These are phyloP conservation scores for Cladopsammia gracilis DNA, from an alignment of 64 coral and sea anemone species.

Conservation along the genomic window DNA sequence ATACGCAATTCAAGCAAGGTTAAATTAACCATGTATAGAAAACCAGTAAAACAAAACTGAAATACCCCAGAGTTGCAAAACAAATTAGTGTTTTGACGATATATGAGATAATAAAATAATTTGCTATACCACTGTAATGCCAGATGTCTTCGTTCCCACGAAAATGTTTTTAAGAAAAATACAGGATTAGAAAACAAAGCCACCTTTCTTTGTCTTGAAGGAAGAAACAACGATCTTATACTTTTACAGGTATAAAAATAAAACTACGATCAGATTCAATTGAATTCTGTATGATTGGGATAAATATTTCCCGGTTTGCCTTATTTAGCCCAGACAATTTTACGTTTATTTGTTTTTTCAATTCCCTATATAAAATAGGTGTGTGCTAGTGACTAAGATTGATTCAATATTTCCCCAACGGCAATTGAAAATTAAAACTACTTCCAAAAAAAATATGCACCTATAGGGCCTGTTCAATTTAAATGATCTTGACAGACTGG, in stretches of 20 bases:
- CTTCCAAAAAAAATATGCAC: too few relatives aligned
- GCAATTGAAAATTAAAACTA: too few relatives aligned
- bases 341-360: not conserved
- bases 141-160: slow-evolving; percentile 24
- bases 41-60: not conserved
- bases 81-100: slow-evolving; percentile 3
- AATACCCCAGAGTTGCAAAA: not conserved
- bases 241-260: too few relatives aligned
- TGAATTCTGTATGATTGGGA: too few relatives aligned
- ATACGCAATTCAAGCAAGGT: not conserved
- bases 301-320: too few relatives aligned
- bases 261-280: too few relatives aligned
- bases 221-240: too few relatives aligned
- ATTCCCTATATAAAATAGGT: not conserved
- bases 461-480: too few relatives aligned
- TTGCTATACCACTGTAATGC: not conserved
- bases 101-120: not conserved
- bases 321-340: not conserved
- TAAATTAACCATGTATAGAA: not conserved
- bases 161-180: not conserved
- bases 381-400: not conserved
- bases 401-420: too few relatives aligned
- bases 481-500: too few relatives aligned
- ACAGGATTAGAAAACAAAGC: too few relatives aligned
- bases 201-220: too few relatives aligned